Conservation (phyloP, 2,113 vertebrate genomes). For the Peromyscus leucopus region DNA sequence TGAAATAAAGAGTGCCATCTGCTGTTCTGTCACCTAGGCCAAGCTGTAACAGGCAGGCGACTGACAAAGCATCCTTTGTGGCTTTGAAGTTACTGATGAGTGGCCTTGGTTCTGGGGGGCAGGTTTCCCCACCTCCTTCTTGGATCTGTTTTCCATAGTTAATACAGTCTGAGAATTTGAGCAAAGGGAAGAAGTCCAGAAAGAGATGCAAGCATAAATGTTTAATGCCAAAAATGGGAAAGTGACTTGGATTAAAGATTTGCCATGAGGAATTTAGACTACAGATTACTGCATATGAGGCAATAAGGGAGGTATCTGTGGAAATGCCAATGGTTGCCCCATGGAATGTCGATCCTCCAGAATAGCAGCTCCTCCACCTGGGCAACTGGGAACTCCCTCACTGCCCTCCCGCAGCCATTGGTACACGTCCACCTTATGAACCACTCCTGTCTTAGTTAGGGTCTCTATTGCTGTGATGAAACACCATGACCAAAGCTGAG, state of each 20-base stretch:
- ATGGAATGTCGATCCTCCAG: neutral
- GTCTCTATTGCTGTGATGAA: neutral
- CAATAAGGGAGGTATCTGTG: neutral
- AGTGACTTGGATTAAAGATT: conserved; percentile 9
- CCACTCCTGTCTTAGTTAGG: neutral
- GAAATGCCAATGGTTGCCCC: neutral
- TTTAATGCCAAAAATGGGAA: neutral
- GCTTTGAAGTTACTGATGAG: neutral
- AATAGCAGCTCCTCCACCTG: neutral
- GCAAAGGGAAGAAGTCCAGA: neutral
- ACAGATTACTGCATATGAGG: neutral
- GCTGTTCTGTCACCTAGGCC: neutral
- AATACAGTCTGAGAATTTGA: neutral
- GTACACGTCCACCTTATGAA: neutral
- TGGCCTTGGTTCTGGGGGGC: neutral
- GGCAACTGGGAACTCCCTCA: neutral
- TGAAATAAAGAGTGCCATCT: neutral
- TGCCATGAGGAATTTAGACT: neutral
- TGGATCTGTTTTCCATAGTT: neutral
- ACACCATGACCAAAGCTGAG: neutral
- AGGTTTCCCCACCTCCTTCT: neutral
- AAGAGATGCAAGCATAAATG: neutral
- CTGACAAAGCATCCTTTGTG: neutral
- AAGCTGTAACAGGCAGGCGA: neutral
- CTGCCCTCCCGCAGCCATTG: neutral